Evolutionary conservation across 2,888 invertebrate species (phyloP), one percentile per base, ranked within the genome.

Genomic region (Thumatha senex): DNA sequence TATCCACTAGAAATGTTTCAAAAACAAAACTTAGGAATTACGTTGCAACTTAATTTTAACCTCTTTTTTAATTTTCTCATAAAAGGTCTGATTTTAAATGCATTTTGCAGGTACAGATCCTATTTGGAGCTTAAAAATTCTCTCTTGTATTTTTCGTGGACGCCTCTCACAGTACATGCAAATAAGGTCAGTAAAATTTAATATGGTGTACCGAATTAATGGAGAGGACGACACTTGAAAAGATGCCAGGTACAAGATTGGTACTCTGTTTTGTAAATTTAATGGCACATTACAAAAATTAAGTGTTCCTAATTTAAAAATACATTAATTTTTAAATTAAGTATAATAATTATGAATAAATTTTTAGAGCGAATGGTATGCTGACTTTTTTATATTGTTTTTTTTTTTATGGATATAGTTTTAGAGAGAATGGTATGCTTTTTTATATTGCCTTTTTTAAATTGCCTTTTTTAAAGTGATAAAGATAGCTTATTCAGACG

Each of bases 61-160:
- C n/a, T n/a, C n/a, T n/a, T 47, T 55, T 48, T 40, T 9, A 15
- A 57, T 51, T 46, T 34, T 40, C 43, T 56, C 53, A n/a, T 43
- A 61, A 47, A 64, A 61, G 47, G 59, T 46, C 72, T 79, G 63
- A 80, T 84, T 78, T 67, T 83, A 82, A 80, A 85, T 86, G 82
- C 82, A 85, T 82, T 78, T 65, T 82, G 84, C 82, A 80, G 78
- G 76, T 76, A 73, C 61, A 48, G 3, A 10, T 56, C 58, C 66
- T 67, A 63, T 50, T 57, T 46, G 44, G 54, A 56, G 58, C 58
- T 63, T 60, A 45, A 65, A 65, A 69, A 65, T 56, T 63, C 55
- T 46, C 57, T 64, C 40, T 54, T 51, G 52, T 60, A 58, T 67
- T 65, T 67, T 51, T 40, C n/a, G 35, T 48, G 54, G 34, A 55